These are phyloP conservation scores for Sebastes cheni DNA, from an alignment of 2,797 vertebrate species.

Conservation along the genomic window DNA sequence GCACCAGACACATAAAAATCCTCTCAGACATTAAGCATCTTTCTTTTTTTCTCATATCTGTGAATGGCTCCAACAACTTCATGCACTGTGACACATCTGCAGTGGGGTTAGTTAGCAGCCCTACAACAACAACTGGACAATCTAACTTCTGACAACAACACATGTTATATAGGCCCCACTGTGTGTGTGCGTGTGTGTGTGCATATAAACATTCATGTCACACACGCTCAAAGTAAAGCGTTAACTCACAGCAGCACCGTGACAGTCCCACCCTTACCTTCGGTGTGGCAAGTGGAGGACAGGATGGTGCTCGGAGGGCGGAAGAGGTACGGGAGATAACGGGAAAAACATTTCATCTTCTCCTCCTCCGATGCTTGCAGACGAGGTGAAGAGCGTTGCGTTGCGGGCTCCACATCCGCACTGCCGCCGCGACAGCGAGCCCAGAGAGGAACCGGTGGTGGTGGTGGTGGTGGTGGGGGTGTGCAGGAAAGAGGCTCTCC, in stretches of 20 bases:
- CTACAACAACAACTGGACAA: neutral
- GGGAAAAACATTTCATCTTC: conserved; percentile 99
- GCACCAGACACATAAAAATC: neutral
- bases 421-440: conserved; percentile 72
- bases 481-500: conserved; percentile 54
- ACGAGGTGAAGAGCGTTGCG: conserved; percentile 69
- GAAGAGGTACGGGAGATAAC: conserved; percentile 95
- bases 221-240: conserved; percentile 63
- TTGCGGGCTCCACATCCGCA: conserved; percentile 82
- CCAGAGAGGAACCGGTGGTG: conserved; percentile 37
- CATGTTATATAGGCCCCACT: conserved; percentile 4
- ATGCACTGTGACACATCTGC: conserved; percentile 37
- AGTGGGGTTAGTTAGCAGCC: conserved; percentile 12
- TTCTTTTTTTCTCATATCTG: conserved; percentile 2
- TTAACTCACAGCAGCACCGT: conserved; percentile 49
- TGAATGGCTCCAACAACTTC: conserved; percentile 57
- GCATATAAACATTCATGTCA: conserved; percentile 17
- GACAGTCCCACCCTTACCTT: conserved; percentile 89
- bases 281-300: conserved; percentile 94
- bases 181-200: no score
- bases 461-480: neutral
- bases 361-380: conserved; percentile 80
- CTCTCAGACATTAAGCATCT: conserved; percentile 4
- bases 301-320: conserved; percentile 94
- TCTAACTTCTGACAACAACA: conserved; percentile 62